Percentiles rank a stretch among this genome's conserved stretches.
Evolutionary conservation across 2,113 vertebrate species (phyloP).

Genomic region (Notechis scutatus): DNA sequence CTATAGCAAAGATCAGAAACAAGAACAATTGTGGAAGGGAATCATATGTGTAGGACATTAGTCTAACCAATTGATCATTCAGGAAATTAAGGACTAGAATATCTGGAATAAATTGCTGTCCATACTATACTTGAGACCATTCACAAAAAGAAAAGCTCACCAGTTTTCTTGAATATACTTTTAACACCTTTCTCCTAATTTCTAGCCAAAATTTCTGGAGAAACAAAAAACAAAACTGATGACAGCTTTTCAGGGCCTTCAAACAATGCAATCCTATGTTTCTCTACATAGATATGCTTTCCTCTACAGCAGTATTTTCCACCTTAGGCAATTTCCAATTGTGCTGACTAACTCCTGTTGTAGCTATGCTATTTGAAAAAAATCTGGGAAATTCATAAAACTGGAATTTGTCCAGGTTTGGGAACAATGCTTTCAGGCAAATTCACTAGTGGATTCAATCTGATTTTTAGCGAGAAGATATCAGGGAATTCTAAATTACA

Average conservation of each 20-base stretch:
- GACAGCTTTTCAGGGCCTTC: background rate
- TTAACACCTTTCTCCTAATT: background rate
- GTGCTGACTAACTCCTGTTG: background rate
- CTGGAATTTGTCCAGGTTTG: background rate
- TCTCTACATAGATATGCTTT: background rate
- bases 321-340: background rate
- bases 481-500: background rate
- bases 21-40: background rate
- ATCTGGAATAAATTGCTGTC: background rate
- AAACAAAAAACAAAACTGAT: background rate
- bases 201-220: background rate
- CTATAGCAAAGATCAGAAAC: background rate
- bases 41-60: background rate
- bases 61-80: background rate
- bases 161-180: background rate
- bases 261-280: background rate
- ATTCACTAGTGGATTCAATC: background rate
- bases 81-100: background rate
- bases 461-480: background rate
- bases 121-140: background rate
- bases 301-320: background rate
- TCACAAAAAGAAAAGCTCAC: background rate
- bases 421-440: background rate
- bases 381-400: background rate
- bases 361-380: background rate